phyloP scores from a whole-genome alignment of 2,113 vertebrate species.

The Hylia prasina region DNA sequence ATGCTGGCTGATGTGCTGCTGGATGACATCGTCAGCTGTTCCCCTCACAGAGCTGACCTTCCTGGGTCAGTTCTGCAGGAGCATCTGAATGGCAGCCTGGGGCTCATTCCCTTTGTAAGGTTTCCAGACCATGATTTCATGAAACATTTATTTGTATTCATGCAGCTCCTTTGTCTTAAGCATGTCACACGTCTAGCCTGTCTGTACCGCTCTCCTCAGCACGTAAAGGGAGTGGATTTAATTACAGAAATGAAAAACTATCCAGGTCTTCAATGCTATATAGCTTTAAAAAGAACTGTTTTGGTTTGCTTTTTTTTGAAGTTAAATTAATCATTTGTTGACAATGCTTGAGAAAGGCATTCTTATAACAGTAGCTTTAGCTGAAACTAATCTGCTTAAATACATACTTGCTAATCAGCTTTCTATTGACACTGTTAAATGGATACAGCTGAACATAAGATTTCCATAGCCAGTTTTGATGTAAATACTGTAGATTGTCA shows the following conservation, averaged over 20 bases:
- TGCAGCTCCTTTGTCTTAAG: background rate
- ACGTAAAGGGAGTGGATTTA: background rate
- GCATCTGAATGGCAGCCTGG: background rate
- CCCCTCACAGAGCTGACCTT: background rate
- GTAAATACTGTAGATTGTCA: background rate
- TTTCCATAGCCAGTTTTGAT: background rate
- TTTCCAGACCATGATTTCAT: background rate
- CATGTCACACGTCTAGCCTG: rapidly evolving
- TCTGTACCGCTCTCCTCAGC: background rate
- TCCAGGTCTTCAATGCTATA: background rate
- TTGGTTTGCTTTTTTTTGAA: rapidly evolving
- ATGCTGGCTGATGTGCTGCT: background rate
- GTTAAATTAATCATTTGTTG: background rate
- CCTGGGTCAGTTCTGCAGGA: background rate
- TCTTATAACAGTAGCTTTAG: background rate
- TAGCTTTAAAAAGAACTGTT: background rate
- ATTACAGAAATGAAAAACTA: background rate
- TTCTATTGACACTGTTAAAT: background rate
- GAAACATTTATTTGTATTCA: background rate
- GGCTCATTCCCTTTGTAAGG: background rate
- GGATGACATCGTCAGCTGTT: rapidly evolving
- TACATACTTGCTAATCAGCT: slow-evolving; percentile 9
- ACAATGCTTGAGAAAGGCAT: background rate
- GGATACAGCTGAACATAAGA: background rate
- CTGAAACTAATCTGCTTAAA: slow-evolving; percentile 13